These are phyloP conservation scores for Syngnathoides biaculeatus DNA, from an alignment of 2,113 vertebrate genomes.

Conservation along the genomic window DNA sequence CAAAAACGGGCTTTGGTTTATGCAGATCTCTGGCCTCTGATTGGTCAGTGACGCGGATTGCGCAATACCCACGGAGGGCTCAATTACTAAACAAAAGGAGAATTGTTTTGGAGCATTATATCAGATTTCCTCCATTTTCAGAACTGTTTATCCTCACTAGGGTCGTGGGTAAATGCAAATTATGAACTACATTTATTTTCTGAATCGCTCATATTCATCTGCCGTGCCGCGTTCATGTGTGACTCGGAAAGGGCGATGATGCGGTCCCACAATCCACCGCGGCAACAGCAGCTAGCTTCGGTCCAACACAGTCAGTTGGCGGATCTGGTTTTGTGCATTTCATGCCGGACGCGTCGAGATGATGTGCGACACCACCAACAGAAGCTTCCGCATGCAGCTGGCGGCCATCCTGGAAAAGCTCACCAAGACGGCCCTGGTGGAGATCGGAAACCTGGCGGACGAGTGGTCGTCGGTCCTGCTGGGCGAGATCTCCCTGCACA, in stretches of 20 bases:
- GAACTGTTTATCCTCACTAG: no score
- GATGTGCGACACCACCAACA: conserved; percentile 63
- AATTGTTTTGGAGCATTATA: no score
- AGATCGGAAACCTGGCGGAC: conserved; percentile 72
- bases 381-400: conserved; percentile 67
- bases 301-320: background rate
- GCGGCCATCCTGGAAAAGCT: conserved; percentile 69
- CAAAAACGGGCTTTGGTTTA: no score
- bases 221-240: conserved; percentile 3
- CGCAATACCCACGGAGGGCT: no score
- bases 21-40: no score
- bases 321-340: background rate
- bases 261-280: conserved; percentile 62
- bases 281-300: conserved; percentile 14
- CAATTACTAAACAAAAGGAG: no score
- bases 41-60: no score
- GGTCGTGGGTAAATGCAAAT: no score
- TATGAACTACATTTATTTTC: background rate
- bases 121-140: no score
- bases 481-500: conserved; percentile 71
- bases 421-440: conserved; percentile 66
- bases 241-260: background rate
- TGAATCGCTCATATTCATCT: background rate
- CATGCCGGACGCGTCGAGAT: conserved; percentile 31
- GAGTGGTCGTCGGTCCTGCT: conserved; percentile 69